Evolutionary conservation across 2,888 invertebrate genomes (phyloP).

Genomic region (Oxytorus armatus): DNA sequence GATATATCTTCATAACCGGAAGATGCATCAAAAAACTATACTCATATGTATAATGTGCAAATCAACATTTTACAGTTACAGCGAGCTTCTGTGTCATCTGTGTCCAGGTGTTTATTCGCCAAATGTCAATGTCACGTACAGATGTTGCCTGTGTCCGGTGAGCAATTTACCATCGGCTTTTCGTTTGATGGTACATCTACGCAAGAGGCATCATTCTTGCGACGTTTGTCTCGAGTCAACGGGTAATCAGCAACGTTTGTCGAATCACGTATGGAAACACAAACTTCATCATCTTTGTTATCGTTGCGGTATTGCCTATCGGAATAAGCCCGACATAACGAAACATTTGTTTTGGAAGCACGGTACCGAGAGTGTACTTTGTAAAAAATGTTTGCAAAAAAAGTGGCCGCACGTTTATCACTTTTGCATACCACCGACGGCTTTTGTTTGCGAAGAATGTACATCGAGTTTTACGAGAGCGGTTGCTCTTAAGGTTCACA

Average conservation of each 20-base stretch:
- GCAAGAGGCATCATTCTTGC: conserved; percentile 93
- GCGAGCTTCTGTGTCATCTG: conserved; percentile 94
- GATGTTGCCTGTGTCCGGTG: conserved; percentile 93
- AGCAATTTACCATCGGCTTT: conserved; percentile 94
- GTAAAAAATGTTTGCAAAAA: conserved; percentile 94
- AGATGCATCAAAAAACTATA: conserved; percentile 93
- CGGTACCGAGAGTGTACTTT: conserved; percentile 94
- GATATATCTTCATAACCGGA: conserved; percentile 93
- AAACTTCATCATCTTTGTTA: conserved; percentile 95
- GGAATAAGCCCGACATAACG: conserved; percentile 94
- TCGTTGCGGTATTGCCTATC: conserved; percentile 94
- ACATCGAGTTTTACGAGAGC: conserved; percentile 90
- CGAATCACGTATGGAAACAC: conserved; percentile 96
- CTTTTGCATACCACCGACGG: conserved; percentile 93
- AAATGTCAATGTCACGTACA: conserved; percentile 89
- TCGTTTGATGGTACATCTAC: conserved; percentile 94
- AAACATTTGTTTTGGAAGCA: conserved; percentile 97
- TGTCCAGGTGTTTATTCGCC: conserved; percentile 92
- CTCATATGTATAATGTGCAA: conserved; percentile 95
- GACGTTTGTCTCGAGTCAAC: conserved; percentile 94
- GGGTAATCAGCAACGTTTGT: conserved; percentile 91
- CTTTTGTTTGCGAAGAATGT: conserved; percentile 93
- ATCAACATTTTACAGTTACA: conserved; percentile 94
- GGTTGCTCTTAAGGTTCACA: conserved; percentile 93
- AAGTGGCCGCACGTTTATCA: conserved; percentile 97